phyloP scores from a whole-genome alignment of 2,888 invertebrate genomes.

The Kryphioiulus occultus region DNA sequence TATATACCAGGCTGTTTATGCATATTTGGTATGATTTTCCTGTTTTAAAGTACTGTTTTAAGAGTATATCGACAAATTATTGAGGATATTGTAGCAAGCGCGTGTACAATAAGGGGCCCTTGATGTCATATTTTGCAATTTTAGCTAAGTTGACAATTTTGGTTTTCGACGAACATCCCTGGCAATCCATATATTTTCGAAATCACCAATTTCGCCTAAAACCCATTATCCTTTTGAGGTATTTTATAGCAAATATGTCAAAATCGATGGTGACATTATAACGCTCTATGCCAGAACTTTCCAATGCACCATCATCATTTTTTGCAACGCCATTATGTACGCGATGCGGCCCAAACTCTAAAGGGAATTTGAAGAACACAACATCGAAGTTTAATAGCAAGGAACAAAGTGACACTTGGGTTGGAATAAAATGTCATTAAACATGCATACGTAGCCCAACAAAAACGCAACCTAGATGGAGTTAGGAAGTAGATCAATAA shows the following conservation, averaged over 20 bases:
- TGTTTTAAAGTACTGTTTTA: not conserved
- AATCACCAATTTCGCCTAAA: constrained; percentile 39
- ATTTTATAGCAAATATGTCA: constrained; percentile 39
- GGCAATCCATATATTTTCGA: constrained; percentile 24
- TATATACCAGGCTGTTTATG: too few relatives aligned
- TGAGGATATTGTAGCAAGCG: not conserved
- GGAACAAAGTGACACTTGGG: constrained; percentile 46
- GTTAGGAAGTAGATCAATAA: constrained; percentile 37
- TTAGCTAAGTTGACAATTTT: constrained; percentile 17
- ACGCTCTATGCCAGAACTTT: constrained; percentile 2
- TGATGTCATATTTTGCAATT: not conserved
- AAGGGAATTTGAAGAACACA: constrained; percentile 39
- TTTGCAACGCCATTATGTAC: constrained; percentile 32
- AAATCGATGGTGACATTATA: constrained; percentile 6
- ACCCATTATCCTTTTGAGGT: constrained; percentile 32
- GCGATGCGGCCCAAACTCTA: constrained; percentile 14
- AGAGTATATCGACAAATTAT: not conserved
- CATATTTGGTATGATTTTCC: too few relatives aligned
- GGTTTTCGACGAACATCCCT: not conserved
- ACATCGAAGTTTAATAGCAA: constrained; percentile 45
- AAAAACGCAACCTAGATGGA: constrained; percentile 9
- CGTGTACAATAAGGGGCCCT: not conserved
- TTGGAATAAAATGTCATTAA: constrained; percentile 43
- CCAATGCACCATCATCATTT: constrained; percentile 32
- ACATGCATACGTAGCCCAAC: not conserved